These are phyloP conservation scores for Sycon ciliatum DNA, from an alignment of 37 sponge, comb jelly and placozoan species.

Conservation along the genomic window DNA sequence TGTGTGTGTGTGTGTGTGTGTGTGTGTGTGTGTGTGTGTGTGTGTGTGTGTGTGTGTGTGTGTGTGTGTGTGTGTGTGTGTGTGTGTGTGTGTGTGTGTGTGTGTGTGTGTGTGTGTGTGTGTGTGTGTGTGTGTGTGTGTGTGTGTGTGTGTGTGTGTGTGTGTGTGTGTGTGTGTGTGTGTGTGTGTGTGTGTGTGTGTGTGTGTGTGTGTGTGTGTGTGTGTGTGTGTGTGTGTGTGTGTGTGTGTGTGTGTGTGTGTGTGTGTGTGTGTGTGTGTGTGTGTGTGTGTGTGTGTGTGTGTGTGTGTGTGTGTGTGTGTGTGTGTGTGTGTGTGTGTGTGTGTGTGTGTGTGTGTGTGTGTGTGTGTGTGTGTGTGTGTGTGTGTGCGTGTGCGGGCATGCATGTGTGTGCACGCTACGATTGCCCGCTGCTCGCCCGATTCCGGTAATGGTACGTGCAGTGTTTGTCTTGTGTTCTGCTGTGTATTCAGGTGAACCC, in stretches of 20 bases:
- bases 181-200: neutral
- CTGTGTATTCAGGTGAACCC: too few species aligned
- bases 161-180: neutral
- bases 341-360: too few species aligned
- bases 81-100: neutral
- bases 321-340: too few species aligned
- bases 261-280: neutral
- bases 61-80: constrained; percentile 5
- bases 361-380: too few species aligned
- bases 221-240: neutral
- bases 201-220: neutral
- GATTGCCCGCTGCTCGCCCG: too few species aligned
- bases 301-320: too few species aligned
- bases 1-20: constrained; percentile 5
- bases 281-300: too few species aligned
- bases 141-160: neutral
- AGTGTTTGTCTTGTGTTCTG: too few species aligned
- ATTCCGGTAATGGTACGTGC: too few species aligned
- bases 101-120: constrained; percentile 5
- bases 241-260: neutral
- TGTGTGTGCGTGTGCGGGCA: too few species aligned
- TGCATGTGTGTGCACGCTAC: too few species aligned
- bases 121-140: neutral
- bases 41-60: constrained; percentile 5
- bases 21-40: constrained; percentile 5